Evolutionary conservation across 2,113 vertebrate genomes (phyloP).

Genomic region (Montifringilla adamsi): DNA sequence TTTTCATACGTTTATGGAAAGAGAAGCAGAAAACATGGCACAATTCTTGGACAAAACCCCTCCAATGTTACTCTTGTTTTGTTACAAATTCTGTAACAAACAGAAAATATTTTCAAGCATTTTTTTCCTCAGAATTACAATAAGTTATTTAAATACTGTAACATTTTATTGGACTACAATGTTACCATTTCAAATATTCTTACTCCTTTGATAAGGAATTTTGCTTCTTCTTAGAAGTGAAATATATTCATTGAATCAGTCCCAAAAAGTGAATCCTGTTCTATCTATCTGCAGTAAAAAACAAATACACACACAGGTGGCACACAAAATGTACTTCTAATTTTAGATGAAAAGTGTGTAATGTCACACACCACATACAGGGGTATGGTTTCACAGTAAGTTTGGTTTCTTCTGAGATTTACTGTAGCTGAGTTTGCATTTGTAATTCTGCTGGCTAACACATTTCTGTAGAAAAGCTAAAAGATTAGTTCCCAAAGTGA

Average conservation of each 20-base stretch:
- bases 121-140: background rate
- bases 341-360: background rate
- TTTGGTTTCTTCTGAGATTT: background rate
- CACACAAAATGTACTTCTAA: background rate
- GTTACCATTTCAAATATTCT: background rate
- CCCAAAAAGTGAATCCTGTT: background rate
- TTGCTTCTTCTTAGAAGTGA: background rate
- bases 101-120: background rate
- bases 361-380: background rate
- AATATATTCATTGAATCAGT: background rate
- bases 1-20: background rate
- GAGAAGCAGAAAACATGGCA: background rate
- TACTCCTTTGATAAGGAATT: background rate
- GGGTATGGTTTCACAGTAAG: background rate
- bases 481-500: background rate
- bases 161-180: background rate
- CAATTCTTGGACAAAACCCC: accelerated
- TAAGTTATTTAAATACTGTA: background rate
- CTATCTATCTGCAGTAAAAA: background rate
- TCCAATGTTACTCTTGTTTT: background rate
- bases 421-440: background rate
- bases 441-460: background rate
- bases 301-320: background rate
- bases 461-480: background rate
- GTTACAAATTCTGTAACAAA: background rate